Base-by-base conservation (phyloP, 2,888 invertebrate species). In the Panzeria rudis region DNA sequence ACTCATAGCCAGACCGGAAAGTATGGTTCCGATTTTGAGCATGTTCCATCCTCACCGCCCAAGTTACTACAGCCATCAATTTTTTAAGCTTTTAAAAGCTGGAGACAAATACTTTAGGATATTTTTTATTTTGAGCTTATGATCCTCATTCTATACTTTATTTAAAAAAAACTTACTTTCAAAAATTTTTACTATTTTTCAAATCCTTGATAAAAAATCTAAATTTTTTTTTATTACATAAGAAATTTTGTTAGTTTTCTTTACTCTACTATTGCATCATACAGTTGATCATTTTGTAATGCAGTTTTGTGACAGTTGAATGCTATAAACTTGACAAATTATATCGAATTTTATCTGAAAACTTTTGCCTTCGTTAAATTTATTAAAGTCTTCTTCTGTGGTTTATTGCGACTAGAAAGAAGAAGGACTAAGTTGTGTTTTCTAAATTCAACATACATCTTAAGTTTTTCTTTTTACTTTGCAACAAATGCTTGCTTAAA, bases 331-430 rank as follows among this genome's bases (percentile, higher is more conserved):
- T 82, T 82, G 78, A 85, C 75, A 85, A 82, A 85, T 85, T 85
- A 71, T 82, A 82, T 82, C 41, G 82, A 64, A 78, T 85, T 85
- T 85, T 78, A 85, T 85, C 64, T n/a, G 82, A 78, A 85, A 85
- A 85, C 38, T 85, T 85, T 75, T 72, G 29, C 23, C 38, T 52
- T 56, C 47, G 13, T 50, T 59, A 56, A 59, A 66, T 59, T 69
- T 82, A 64, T 81, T 76, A 56, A 64, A 76, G 47, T 71, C 62
- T 75, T 76, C 50, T 66, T 62, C 38, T 76, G 76, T 64, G 76
- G 71, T 71, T 64, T 71, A 64, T 54, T 71, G 35, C 38, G 35
- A 32, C 32, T 56, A 72, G 38, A 62, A n/a, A 38, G 13, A 61
- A 50, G 54, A 8, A 69, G 41, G 20, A 54, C 41, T 56, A 56